Evolutionary conservation across 2,888 invertebrate genomes (phyloP), one percentile per base, ranked within the genome.

Genomic region (Tupiocoris notatus): DNA sequence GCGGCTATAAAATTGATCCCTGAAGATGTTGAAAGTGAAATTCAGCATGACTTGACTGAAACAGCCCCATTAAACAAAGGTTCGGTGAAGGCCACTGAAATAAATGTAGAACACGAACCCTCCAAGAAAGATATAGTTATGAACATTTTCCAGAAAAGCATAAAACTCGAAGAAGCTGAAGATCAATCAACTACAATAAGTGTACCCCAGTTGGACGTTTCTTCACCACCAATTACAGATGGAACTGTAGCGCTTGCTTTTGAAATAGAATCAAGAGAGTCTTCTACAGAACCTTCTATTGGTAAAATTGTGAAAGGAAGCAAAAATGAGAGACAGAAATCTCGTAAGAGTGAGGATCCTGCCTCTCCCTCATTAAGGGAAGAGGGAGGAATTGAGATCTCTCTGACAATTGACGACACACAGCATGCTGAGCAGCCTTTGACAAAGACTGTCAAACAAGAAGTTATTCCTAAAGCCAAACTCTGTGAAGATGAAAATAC

Each of bases 61-160:
- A 6, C n/a, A 17, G 16, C 22, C 0, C 68, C 56, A 22, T 18
- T 9, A 16, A 59, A 59, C 20, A 17, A 21, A 23, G 20, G 7
- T 24, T 23, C 6, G n/a, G 24, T 59, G 7, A 70, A 59, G 17
- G 1, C 21, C 25, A 58, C n/a, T 21, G 59, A 23, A 18, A 58
- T 59, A 59, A 12, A 6, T 12, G 6, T n/a, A 12, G 20, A 20
- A 20, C 20, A 21, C 63, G 9, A 18, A 63, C 63, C 63, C 16
- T 63, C 63, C 63, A 63, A 63, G 16, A 6, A 63, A 21, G 63
- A 21, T 12, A 9, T 63, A 7, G 63, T 63, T 21, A 21, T 63
- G 20, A 21, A 12, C 20, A 63, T 63, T 7, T 21, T 63, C 6
- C 63, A 63, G 22, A 63, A 63, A 16, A 63, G 63, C 63, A 63